phyloP scores from a whole-genome alignment of 2,888 invertebrate species.

The Eutolmus rufibarbis region DNA sequence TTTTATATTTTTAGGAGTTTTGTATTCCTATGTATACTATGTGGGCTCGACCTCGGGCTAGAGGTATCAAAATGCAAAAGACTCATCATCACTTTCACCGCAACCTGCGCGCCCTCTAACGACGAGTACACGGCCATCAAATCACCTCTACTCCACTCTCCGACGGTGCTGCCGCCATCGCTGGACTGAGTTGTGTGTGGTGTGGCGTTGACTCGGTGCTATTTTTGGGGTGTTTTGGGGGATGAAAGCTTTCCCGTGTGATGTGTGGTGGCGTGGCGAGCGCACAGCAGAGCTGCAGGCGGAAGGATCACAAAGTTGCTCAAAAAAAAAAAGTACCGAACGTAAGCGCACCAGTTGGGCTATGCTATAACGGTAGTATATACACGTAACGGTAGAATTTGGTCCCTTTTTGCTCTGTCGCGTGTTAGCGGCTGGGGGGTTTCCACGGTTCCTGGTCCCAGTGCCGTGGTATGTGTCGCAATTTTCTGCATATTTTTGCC shows the following conservation, averaged over 20 bases:
- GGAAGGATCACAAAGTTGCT: not conserved
- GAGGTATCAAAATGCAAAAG: not conserved
- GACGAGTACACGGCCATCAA: not conserved
- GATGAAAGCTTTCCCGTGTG: not conserved
- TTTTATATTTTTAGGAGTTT: not conserved
- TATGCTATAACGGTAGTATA: not conserved
- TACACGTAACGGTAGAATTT: not conserved
- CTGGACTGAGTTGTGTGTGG: not conserved
- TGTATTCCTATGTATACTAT: not conserved
- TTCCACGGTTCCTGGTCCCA: not conserved
- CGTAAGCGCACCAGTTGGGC: not conserved
- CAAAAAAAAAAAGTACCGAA: not conserved
- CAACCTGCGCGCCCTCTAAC: not conserved
- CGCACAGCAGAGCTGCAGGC: not conserved
- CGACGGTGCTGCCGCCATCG: not conserved
- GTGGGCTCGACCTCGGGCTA: not conserved
- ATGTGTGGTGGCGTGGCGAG: not conserved
- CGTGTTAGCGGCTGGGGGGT: not conserved
- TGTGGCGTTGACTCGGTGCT: not conserved
- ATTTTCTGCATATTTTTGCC: slow-evolving; percentile 18
- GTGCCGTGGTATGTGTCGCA: not conserved
- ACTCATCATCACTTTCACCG: not conserved
- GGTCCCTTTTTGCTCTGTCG: not conserved
- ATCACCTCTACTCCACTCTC: not conserved
- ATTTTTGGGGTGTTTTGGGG: not conserved